Evolutionary conservation across 2,888 invertebrate genomes (phyloP).

Genomic region (Trachelus iudaicus): DNA sequence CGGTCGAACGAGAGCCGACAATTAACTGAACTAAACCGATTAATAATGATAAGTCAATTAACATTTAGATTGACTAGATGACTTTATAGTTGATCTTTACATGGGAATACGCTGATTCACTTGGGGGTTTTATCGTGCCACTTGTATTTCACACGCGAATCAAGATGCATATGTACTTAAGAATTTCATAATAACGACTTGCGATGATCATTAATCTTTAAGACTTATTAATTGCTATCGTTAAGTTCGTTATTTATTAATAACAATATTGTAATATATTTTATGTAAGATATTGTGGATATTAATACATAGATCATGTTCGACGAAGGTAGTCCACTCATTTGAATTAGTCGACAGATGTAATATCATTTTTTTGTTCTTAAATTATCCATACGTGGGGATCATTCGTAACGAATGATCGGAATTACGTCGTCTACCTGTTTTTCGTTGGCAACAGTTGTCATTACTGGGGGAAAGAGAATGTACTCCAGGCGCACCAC

Average conservation of each 20-base stretch:
- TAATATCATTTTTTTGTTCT: background rate
- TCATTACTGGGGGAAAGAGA: background rate
- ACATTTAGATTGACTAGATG: constrained; percentile 21
- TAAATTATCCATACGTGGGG: background rate
- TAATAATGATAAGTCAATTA: constrained; percentile 34
- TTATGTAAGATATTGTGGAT: constrained; percentile 61
- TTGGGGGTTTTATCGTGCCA: constrained; percentile 25
- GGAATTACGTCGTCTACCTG: background rate
- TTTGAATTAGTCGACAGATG: background rate
- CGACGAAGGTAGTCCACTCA: background rate
- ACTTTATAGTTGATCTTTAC: constrained; percentile 17
- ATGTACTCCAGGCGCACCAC: background rate
- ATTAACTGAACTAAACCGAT: constrained; percentile 23
- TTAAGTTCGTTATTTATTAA: constrained; percentile 46
- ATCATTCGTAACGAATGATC: background rate
- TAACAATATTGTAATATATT: constrained; percentile 55
- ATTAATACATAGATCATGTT: constrained; percentile 43
- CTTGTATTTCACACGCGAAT: constrained; percentile 20
- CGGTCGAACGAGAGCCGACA: background rate
- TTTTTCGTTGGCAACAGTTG: background rate
- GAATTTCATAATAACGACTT: constrained; percentile 33
- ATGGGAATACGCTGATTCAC: constrained; percentile 20
- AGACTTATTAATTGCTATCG: constrained; percentile 16
- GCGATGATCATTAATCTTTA: constrained; percentile 23
- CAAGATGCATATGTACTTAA: constrained; percentile 41